Percentiles rank a stretch among this genome's conserved stretches.
These are phyloP conservation scores for Pomatorhinus ruficollis DNA, from an alignment of 2,113 vertebrate genomes.

Conservation along the genomic window DNA sequence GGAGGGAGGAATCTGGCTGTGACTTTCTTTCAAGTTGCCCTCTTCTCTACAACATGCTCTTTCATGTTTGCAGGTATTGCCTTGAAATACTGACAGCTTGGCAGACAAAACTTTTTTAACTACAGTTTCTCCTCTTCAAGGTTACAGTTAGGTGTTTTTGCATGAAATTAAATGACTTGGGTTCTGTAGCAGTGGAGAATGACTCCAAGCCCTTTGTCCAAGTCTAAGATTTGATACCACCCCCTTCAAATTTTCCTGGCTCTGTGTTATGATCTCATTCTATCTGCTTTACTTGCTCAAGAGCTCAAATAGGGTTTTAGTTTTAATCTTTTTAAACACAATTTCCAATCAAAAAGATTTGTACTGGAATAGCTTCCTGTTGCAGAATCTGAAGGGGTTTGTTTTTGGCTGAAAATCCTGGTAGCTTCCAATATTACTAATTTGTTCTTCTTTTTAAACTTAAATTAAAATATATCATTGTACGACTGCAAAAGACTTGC, in stretches of 20 bases:
- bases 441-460: not conserved
- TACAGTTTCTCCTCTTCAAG: not conserved
- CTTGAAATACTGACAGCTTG: not conserved
- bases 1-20: not conserved
- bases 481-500: not conserved
- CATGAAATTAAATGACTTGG: rapidly evolving
- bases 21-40: not conserved
- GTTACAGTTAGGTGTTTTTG: not conserved
- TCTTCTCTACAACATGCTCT: not conserved
- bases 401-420: not conserved
- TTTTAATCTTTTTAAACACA: not conserved
- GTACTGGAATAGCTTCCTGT: not conserved
- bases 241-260: not conserved
- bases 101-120: not conserved
- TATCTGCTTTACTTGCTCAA: not conserved
- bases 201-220: not conserved
- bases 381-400: not conserved
- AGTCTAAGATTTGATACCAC: not conserved
- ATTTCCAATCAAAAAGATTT: not conserved
- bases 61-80: not conserved
- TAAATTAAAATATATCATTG: not conserved
- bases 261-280: not conserved
- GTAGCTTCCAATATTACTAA: not conserved
- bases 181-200: not conserved
- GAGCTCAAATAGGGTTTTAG: not conserved